Evolutionary conservation across 2,888 invertebrate genomes (phyloP), one percentile per base, ranked within the genome.

Genomic region (Ormyrus pomaceus): DNA sequence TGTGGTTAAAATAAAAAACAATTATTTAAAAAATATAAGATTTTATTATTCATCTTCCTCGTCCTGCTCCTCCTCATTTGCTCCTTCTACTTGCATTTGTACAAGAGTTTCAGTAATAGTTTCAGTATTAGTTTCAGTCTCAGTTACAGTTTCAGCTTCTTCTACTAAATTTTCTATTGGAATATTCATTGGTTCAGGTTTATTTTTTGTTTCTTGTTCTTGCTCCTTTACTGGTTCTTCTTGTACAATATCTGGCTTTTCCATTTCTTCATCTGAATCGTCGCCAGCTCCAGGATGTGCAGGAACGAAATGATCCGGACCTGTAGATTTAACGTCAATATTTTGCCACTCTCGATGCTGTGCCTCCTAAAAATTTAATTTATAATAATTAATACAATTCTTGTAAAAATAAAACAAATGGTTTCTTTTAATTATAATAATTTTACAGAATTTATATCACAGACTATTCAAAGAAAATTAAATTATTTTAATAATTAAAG

Each of bases 221-320:
- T 48, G 6, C 46, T 62, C 8, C n/a, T 6, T 10, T 34, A 34
- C 10, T 61, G 6, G 13, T 74, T 79, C 13, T 48, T 76, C 81
- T 55, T 64, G 34, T 84, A n/a, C 11, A 56, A 3, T n/a, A 8
- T 72, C 77, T 8, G 82, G 77, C 66, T 88, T 83, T 80, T 93
- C 93, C 83, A 93, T 93, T 86, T 94, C 94, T 85, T 93, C 93
- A 86, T 94, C 94, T 1, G 92, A 92, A 81, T 93, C 93, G 51
- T 93, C 91, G 81, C 92, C 93, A 84, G 94, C 94, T 61, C 95
- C 95, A 64, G 95, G 95, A 91, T 95, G 95, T 62, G 93, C 92
- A 0, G 94, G 93, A 73, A 94, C 92, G 85, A 93, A 93, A 81
- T 92, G 91, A 66, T 93, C 91, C 46, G 94, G 94, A 78, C 91